Base-by-base conservation (phyloP, 1,140 invertebrate species). In the Calephelis virginiensis region DNA sequence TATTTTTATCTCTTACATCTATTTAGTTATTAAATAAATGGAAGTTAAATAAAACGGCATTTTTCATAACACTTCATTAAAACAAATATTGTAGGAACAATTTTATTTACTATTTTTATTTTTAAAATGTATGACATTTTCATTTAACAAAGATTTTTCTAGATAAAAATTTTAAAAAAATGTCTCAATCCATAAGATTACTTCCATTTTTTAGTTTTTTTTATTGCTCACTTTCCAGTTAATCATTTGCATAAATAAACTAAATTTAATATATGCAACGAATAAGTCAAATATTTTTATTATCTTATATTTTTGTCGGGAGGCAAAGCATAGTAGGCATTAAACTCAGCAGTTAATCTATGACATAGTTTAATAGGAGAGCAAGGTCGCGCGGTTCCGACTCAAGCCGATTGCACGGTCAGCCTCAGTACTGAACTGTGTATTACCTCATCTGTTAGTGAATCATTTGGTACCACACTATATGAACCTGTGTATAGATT, bases 361-460 rank as follows among this genome's bases (percentile, higher is more conserved):
- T 78, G 82, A 14, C 66, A 66, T 56, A 64, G 73, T 68, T 80
- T 72, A 81, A 81, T 84, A 84, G 63, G 70, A 80, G 79, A 78
- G 77, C 85, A 85, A 86, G 84, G 84, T 83, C 84, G 65, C 49
- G 64, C 71, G 63, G 17, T 59, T 70, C 66, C 61, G 64, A 67
- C 64, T 66, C 68, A 62, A 69, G 66, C 66, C 62, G 62, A 65
- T 64, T 64, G 49, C 17, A 64, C 68, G 56, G 56, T 49, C 47
- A 46, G 13, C 38, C 46, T 12, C n/a, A 13, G 56, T 66, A 47
- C 28, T 60, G 8, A 53, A 45, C 59, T 67, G 50, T 64, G 46
- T 45, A 71, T 76, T 68, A 67, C 72, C 70, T 70, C 63, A 70
- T 64, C 64, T 63, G 62, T 40, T 63, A 67, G 47, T 78, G 77